Conservation (phyloP, 2,888 invertebrate species). For the Tenthredo scrophulariae region DNA sequence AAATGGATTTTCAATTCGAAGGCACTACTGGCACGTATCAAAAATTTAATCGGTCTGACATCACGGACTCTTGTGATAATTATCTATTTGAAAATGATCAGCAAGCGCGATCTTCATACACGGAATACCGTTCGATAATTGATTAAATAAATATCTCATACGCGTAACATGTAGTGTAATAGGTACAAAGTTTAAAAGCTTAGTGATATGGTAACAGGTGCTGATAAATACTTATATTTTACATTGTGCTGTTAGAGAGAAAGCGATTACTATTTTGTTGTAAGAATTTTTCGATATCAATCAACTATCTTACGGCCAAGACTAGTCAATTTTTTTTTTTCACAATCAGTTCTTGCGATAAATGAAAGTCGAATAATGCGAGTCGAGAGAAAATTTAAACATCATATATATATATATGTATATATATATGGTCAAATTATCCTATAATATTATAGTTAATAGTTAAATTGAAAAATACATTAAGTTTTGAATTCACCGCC, state of each 20-base stretch:
- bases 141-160: background rate
- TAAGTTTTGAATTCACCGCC: background rate
- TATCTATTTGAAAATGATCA: background rate
- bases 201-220: background rate
- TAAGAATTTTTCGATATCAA: background rate
- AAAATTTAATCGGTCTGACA: no score
- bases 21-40: no score
- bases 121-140: background rate
- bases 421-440: background rate
- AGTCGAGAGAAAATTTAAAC: background rate
- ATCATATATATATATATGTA: background rate
- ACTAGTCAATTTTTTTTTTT: background rate
- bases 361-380: background rate
- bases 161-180: background rate
- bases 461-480: background rate
- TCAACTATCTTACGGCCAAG: background rate
- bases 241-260: background rate
- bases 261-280: background rate
- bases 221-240: background rate
- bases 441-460: background rate
- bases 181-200: background rate
- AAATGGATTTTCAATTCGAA: no score
- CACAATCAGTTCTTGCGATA: background rate
- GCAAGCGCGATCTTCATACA: background rate
- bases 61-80: background rate